Evolutionary conservation across 92 coral and sea anemone genomes (phyloP).

Genomic region (Diadumene lineata): DNA sequence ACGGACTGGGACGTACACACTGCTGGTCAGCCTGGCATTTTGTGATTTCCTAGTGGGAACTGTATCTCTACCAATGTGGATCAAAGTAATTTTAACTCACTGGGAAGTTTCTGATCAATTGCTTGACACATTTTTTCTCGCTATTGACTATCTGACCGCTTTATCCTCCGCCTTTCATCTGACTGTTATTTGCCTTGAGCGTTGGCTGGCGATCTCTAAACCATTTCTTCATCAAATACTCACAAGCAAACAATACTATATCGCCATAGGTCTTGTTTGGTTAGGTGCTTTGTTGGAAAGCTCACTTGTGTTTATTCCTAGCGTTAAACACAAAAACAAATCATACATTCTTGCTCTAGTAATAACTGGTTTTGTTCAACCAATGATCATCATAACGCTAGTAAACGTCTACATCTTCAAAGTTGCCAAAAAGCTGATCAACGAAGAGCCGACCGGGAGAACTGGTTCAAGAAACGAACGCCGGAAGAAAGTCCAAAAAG

Average conservation of each 20-base stretch:
- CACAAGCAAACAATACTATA: conserved; percentile 17
- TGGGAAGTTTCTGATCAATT: conserved; percentile 19
- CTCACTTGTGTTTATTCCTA: conserved; percentile 23
- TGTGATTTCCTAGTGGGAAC: conserved; percentile 81
- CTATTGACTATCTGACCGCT: conserved; percentile 50
- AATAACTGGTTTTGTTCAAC: conserved; percentile 36
- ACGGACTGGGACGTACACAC: conserved; percentile 60
- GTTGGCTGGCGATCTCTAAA: conserved; percentile 58
- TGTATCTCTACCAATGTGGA: conserved; percentile 75
- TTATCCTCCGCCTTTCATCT: conserved; percentile 50
- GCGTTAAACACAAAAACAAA: conserved; percentile 7
- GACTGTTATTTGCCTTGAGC: conserved; percentile 57
- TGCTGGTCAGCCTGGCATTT: conserved; percentile 69
- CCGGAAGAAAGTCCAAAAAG: conserved; percentile 43
- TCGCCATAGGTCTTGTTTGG: conserved; percentile 26
- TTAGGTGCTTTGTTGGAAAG: conserved; percentile 32
- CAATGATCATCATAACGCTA: conserved; percentile 19
- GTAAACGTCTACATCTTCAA: conserved; percentile 46
- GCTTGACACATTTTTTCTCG: conserved; percentile 19
- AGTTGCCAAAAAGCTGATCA: conserved; percentile 53
- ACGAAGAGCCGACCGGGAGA: conserved; percentile 21
- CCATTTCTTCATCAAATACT: conserved; percentile 54
- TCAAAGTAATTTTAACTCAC: conserved; percentile 17
- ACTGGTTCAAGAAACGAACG: conserved; percentile 15
- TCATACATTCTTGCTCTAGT: conserved; percentile 32